These are phyloP conservation scores for Palythoa grandiflora DNA, from an alignment of 92 coral and sea anemone species.

Conservation along the genomic window DNA sequence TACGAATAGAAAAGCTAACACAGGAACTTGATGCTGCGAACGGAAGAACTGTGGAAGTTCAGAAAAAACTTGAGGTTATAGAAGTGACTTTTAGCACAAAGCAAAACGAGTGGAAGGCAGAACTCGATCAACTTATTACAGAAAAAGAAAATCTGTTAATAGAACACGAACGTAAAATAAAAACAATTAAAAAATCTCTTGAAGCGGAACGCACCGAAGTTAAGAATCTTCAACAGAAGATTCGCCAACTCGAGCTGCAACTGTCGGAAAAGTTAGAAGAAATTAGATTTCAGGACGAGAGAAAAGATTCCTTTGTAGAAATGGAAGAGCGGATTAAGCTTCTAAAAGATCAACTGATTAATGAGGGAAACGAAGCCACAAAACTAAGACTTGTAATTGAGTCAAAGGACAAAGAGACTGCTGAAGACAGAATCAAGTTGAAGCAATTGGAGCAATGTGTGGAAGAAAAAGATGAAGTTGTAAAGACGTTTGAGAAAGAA, in stretches of 20 bases:
- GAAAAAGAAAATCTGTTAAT: constrained; percentile 56
- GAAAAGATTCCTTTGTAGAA: constrained; percentile 43
- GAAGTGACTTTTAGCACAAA: constrained; percentile 38
- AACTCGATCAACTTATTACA: constrained; percentile 50
- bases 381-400: constrained; percentile 55
- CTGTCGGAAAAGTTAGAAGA: constrained; percentile 50
- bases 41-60: constrained; percentile 55
- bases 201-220: constrained; percentile 9
- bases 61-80: constrained; percentile 50
- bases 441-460: constrained; percentile 61
- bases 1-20: constrained; percentile 79
- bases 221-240: constrained; percentile 56
- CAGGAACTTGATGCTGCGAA: constrained; percentile 75
- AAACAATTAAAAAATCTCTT: constrained; percentile 25
- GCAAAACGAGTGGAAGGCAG: constrained; percentile 49
- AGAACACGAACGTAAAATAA: constrained; percentile 2
- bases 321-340: constrained; percentile 42
- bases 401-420: constrained; percentile 47
- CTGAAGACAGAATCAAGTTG: constrained; percentile 56
- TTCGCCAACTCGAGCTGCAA: constrained; percentile 64
- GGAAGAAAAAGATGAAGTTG: constrained; percentile 64
- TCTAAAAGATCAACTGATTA: constrained; percentile 55
- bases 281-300: constrained; percentile 37
- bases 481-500: constrained; percentile 63
- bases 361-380: constrained; percentile 51